Percentiles rank a stretch among this genome's conserved stretches.
phyloP scores from a whole-genome alignment of 1,140 invertebrate species.

The Megalopta genalis region DNA sequence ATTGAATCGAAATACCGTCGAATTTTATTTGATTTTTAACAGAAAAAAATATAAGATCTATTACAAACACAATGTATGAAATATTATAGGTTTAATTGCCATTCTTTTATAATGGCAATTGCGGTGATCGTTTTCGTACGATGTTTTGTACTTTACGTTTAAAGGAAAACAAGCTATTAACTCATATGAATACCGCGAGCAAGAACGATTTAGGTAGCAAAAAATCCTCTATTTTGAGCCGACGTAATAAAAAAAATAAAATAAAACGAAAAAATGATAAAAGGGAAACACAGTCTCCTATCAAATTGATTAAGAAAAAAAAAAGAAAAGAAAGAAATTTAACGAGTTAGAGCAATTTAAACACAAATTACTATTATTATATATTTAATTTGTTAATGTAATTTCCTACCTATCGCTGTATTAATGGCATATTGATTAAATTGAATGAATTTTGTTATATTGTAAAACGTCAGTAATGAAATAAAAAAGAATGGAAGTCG shows the following conservation, averaged over 20 bases:
- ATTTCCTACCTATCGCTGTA: conserved; percentile 58
- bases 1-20: conserved; percentile 61
- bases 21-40: conserved; percentile 35
- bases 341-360: conserved; percentile 64
- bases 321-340: conserved; percentile 53
- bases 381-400: conserved; percentile 64
- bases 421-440: conserved; percentile 56
- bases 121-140: conserved; percentile 23
- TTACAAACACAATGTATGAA: neutral
- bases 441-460: conserved; percentile 64
- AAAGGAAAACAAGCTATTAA: conserved; percentile 29
- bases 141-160: conserved; percentile 36
- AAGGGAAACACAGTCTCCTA: conserved; percentile 56
- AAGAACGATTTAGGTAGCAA: conserved; percentile 63
- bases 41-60: conserved; percentile 11
- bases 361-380: conserved; percentile 59
- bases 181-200: conserved; percentile 51
- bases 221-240: conserved; percentile 65
- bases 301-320: conserved; percentile 56
- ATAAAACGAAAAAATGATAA: conserved; percentile 50
- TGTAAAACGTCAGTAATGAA: conserved; percentile 68
- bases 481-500: conserved; percentile 71
- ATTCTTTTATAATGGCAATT: conserved; percentile 34
- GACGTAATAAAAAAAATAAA: conserved; percentile 63
- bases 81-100: conserved; percentile 19